These are phyloP conservation scores for Siphonodentalium dalli DNA, from an alignment of 2,888 invertebrate genomes.

Conservation along the genomic window DNA sequence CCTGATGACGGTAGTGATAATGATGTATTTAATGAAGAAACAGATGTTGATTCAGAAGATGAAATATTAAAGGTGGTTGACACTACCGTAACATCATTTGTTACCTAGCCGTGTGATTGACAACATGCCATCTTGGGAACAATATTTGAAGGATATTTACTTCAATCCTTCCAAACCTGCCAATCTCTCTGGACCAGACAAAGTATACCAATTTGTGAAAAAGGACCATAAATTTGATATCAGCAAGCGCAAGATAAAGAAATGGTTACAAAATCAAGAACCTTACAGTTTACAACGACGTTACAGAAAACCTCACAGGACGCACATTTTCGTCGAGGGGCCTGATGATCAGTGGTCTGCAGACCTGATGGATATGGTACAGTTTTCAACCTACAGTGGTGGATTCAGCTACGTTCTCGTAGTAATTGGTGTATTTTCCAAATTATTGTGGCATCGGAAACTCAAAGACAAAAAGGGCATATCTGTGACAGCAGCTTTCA, in stretches of 20 bases:
- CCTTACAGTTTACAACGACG: conserved; percentile 29
- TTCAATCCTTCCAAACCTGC: conserved; percentile 23
- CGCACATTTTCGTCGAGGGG: conserved; percentile 24
- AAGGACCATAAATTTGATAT: conserved; percentile 30
- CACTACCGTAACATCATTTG: too few species aligned
- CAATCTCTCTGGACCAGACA: conserved; percentile 29
- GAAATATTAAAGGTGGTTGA: too few species aligned
- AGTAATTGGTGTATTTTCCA: conserved; percentile 28
- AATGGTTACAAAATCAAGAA: conserved; percentile 32
- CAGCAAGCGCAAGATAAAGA: conserved; percentile 29
- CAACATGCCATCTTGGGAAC: too few species aligned
- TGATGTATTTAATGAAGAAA: too few species aligned
- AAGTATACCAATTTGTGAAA: conserved; percentile 25
- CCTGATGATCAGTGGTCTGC: too few species aligned
- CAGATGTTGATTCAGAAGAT: too few species aligned
- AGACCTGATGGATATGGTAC: conserved; percentile 31
- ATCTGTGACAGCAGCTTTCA: conserved; percentile 21
- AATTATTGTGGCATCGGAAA: conserved; percentile 28
- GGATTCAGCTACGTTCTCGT: conserved; percentile 21
- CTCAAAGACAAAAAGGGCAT: conserved; percentile 24
- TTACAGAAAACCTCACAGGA: conserved; percentile 13
- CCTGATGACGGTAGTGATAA: too few species aligned
- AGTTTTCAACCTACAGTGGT: conserved; percentile 23
- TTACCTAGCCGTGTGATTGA: too few species aligned
- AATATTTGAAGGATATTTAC: conserved; percentile 28